Conservation (phyloP, 2,888 invertebrate genomes). For the Coremacera marginata region DNA sequence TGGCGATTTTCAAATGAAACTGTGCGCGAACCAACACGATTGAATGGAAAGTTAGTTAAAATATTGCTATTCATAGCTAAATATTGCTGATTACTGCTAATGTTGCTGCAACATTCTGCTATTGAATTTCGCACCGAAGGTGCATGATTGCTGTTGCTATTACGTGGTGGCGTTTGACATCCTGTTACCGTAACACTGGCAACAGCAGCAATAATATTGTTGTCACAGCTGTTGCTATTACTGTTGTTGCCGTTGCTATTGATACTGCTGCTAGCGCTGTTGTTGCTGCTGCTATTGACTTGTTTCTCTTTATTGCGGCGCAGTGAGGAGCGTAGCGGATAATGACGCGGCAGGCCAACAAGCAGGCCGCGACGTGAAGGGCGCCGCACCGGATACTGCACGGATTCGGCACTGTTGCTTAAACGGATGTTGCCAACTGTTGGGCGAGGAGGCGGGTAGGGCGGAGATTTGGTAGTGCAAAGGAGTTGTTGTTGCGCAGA, state of each 20-base stretch:
- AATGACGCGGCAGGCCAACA: slow-evolving; percentile 68
- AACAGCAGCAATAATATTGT: slow-evolving; percentile 9
- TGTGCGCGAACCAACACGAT: slow-evolving; percentile 44
- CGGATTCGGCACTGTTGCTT: slow-evolving; percentile 75
- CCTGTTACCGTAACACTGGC: slow-evolving; percentile 29
- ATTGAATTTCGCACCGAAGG: slow-evolving; percentile 62
- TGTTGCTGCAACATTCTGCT: slow-evolving; percentile 56
- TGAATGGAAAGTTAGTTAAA: slow-evolving; percentile 38
- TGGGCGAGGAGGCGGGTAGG: slow-evolving; percentile 10
- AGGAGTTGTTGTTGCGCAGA: slow-evolving; percentile 28
- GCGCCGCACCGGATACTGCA: slow-evolving; percentile 74
- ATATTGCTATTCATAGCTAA: slow-evolving; percentile 38
- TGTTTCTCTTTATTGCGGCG: slow-evolving; percentile 74
- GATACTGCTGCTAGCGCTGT: slow-evolving; percentile 50
- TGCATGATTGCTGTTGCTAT: slow-evolving; percentile 49
- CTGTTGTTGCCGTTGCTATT: slow-evolving; percentile 35
- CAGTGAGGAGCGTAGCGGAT: slow-evolving; percentile 72
- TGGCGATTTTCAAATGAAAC: slow-evolving; percentile 46
- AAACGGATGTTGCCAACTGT: slow-evolving; percentile 74
- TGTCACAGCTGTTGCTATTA: slow-evolving; percentile 38
- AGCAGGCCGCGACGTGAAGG: slow-evolving; percentile 73
- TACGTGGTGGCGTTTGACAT: slow-evolving; percentile 1
- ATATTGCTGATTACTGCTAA: slow-evolving; percentile 35
- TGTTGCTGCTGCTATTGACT: slow-evolving; percentile 58
- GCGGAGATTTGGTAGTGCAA: slow-evolving; percentile 16